A percentile compares a stretch with the other conserved stretches of the same genome.
These are phyloP conservation scores for Sarotherodon lohbergeri DNA, from an alignment of 2,113 vertebrate genomes.

Conservation along the genomic window DNA sequence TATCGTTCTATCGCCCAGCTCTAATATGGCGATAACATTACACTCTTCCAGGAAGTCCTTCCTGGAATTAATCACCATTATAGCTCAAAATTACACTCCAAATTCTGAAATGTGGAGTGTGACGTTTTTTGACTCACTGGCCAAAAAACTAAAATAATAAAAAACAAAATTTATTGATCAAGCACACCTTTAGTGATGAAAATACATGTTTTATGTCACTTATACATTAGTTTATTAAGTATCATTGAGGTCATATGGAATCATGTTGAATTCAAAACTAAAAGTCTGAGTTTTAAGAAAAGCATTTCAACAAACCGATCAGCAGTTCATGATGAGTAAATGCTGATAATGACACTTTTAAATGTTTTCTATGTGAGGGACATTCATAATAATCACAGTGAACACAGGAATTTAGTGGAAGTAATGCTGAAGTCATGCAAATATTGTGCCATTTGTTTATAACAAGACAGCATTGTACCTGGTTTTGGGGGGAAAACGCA, in stretches of 20 bases:
- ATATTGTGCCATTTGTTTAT: not conserved
- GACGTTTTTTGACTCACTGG: not conserved
- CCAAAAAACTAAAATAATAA: not conserved
- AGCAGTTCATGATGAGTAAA: not conserved
- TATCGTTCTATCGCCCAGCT: too few relatives aligned
- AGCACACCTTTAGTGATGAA: not conserved
- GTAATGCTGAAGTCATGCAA: not conserved
- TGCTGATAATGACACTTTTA: not conserved
- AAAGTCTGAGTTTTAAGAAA: not conserved
- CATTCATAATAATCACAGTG: not conserved
- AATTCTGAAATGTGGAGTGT: not conserved
- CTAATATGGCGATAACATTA: not conserved
- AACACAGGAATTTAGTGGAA: not conserved
- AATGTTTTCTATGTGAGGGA: not conserved
- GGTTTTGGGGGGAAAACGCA: rapidly evolving
- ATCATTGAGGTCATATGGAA: not conserved
- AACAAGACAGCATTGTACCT: not conserved
- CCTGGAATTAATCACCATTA: not conserved
- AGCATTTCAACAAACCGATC: not conserved
- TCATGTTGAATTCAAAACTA: not conserved
- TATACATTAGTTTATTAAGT: not conserved
- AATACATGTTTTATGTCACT: not conserved
- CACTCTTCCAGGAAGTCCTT: not conserved
- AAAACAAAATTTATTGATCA: not conserved
- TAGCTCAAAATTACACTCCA: not conserved